Evolutionary conservation across 2,113 vertebrate species (phyloP).

Genomic region (Manacus vitellinus): DNA sequence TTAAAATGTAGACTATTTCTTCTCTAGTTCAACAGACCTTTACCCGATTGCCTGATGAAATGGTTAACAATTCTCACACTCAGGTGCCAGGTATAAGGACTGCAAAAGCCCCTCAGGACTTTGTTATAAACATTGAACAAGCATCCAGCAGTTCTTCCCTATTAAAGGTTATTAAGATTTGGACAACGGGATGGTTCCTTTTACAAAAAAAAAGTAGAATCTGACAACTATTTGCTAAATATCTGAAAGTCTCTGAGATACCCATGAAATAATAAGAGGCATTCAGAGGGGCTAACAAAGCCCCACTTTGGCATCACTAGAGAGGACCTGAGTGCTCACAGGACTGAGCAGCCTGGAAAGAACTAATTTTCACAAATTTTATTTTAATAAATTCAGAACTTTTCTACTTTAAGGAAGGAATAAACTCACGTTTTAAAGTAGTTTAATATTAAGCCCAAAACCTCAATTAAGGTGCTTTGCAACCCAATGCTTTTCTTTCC

Average conservation of each 20-base stretch:
- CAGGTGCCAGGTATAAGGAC: neutral
- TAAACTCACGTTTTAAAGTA: neutral
- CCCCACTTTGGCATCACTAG: neutral
- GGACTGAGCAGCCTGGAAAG: neutral
- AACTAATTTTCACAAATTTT: neutral
- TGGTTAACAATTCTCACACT: neutral
- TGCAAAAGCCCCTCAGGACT: neutral
- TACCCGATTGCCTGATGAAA: neutral
- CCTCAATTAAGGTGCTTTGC: neutral
- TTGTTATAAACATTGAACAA: neutral
- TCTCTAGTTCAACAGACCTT: neutral
- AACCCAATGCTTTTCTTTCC: neutral
- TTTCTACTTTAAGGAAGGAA: neutral
- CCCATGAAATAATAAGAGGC: neutral
- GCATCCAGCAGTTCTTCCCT: neutral
- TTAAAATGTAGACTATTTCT: neutral
- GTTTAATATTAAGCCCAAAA: constrained; percentile 10
- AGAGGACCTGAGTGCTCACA: neutral
- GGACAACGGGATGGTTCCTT: neutral
- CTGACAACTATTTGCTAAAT: neutral
- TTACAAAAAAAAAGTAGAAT: neutral
- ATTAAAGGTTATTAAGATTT: constrained; percentile 17
- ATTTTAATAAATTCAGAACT: neutral
- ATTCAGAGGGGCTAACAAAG: neutral
- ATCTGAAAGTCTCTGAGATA: neutral